These are phyloP conservation scores for Lophura nycthemera DNA, from an alignment of 2,113 vertebrate species.

Conservation along the genomic window DNA sequence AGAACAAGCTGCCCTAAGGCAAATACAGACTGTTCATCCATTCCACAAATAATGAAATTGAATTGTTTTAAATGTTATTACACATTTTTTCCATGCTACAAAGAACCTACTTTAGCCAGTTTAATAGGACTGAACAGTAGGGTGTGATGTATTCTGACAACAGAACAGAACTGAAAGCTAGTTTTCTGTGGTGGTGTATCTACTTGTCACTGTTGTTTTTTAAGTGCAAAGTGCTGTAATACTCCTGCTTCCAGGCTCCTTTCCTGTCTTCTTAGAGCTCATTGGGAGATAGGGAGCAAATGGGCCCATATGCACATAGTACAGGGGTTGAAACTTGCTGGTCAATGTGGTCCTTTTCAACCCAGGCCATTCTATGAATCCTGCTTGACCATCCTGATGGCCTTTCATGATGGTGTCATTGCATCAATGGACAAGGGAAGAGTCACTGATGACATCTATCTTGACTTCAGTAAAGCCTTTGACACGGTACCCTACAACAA, in stretches of 20 bases:
- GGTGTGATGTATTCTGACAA: not conserved
- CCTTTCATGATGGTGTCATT: no score
- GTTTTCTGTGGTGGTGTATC: not conserved
- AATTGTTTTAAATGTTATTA: not conserved
- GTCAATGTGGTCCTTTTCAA: no score
- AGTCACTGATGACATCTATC: no score
- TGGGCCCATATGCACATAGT: no score
- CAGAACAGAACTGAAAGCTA: not conserved
- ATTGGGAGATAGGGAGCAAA: not conserved
- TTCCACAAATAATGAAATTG: not conserved
- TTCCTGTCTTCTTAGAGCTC: not conserved
- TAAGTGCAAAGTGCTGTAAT: not conserved
- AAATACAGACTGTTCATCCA: constrained; percentile 14
- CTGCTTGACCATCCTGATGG: no score
- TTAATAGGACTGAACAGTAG: not conserved
- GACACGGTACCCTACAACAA: no score
- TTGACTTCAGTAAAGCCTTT: no score
- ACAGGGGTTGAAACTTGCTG: no score
- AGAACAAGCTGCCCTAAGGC: constrained; percentile 4
- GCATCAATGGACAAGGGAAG: no score
- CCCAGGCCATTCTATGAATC: no score
- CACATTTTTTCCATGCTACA: not conserved
- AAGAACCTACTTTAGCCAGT: not conserved
- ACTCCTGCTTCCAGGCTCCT: not conserved
- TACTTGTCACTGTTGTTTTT: not conserved